Evolutionary conservation across 2,888 invertebrate genomes (phyloP).

Genomic region (Timema cristinae): DNA sequence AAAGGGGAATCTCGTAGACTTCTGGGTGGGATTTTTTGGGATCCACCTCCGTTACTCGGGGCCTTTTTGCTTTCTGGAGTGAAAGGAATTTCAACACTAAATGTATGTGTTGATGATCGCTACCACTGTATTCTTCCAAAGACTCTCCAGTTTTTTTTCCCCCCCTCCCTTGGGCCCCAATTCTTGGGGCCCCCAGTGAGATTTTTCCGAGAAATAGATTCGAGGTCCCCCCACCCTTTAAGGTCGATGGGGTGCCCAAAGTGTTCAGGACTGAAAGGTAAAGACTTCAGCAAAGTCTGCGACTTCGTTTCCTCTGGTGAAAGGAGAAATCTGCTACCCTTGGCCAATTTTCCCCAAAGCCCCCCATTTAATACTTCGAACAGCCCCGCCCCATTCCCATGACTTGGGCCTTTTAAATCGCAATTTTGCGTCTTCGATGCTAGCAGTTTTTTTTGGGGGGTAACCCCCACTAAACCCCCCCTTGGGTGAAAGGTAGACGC

Average conservation of each 20-base stretch:
- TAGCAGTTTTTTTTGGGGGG: background rate
- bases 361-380: no score
- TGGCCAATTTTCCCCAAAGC: no score
- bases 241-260: background rate
- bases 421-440: constrained; percentile 2
- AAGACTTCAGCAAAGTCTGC: background rate
- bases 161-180: no score
- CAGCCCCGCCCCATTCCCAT: no score
- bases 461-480: no score
- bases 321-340: background rate
- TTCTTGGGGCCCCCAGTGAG: background rate
- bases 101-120: background rate
- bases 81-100: background rate
- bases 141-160: no score
- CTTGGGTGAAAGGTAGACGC: background rate
- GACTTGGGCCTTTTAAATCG: background rate
- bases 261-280: background rate
- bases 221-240: background rate
- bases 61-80: background rate
- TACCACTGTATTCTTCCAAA: background rate
- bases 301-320: background rate
- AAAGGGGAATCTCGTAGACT: background rate
- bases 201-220: background rate
- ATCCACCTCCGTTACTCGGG: no score
- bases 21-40: no score